phyloP scores from a whole-genome alignment of 2,797 vertebrate genomes.

The Cynopterus sphinx region DNA sequence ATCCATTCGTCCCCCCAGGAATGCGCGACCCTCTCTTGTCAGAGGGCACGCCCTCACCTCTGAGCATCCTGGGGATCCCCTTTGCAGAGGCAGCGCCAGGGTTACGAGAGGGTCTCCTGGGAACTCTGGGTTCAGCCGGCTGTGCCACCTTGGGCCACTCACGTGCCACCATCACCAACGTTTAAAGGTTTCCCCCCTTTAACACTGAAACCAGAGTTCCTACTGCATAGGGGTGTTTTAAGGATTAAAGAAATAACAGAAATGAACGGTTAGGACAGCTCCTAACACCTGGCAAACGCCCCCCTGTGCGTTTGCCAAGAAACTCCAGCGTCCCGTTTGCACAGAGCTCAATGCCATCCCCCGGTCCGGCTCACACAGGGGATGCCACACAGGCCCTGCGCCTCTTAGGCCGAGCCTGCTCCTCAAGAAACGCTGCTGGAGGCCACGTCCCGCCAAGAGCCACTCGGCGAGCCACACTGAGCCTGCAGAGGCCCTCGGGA shows the following conservation, averaged over 20 bases:
- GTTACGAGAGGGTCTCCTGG: too few species aligned
- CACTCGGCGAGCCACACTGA: accelerated
- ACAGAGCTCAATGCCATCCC: accelerated
- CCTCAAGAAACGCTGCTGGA: neutral
- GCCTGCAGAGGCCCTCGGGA: accelerated
- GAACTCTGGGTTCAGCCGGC: neutral
- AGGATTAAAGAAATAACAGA: accelerated
- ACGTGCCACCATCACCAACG: too few species aligned
- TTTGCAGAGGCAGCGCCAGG: neutral
- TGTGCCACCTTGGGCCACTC: too few species aligned
- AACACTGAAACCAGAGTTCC: neutral
- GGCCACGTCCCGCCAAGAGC: accelerated
- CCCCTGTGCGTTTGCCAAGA: neutral
- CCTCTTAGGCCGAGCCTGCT: neutral
- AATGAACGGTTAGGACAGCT: neutral
- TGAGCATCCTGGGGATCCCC: neutral
- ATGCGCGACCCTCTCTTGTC: neutral
- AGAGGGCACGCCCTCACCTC: neutral
- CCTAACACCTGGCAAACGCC: neutral
- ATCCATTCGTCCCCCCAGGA: neutral
- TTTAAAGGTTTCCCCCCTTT: neutral
- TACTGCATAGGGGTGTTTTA: neutral
- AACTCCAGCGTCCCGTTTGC: accelerated
- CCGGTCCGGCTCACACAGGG: neutral
- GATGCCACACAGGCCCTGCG: accelerated